Conservation (phyloP, 2,113 vertebrate genomes). For the Monarcha castaneiventris region DNA sequence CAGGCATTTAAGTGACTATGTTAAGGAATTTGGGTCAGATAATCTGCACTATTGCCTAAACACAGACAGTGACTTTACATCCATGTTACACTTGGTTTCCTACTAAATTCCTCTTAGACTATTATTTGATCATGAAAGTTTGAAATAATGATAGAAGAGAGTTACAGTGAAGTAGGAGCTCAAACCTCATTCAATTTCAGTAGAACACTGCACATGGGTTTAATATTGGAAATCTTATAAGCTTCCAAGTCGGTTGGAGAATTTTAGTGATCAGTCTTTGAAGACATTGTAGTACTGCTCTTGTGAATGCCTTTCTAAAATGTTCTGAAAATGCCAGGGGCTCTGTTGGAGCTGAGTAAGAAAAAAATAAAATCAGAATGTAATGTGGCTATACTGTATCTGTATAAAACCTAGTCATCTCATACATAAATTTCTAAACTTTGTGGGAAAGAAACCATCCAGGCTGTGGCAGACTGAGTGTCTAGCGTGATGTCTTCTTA, state of each 20-base stretch:
- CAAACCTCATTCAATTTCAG: background rate
- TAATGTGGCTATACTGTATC: background rate
- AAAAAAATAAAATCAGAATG: background rate
- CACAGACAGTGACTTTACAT: background rate
- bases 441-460: background rate
- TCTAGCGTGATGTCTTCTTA: background rate
- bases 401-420: background rate
- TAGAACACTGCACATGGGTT: background rate
- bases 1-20: background rate
- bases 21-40: background rate
- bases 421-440: background rate
- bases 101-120: background rate
- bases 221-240: background rate
- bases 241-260: background rate
- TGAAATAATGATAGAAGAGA: background rate
- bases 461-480: background rate
- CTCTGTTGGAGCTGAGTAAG: background rate
- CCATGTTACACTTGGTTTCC: background rate
- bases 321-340: background rate
- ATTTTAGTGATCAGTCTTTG: background rate
- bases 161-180: background rate
- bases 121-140: background rate
- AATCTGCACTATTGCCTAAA: background rate
- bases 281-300: background rate
- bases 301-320: background rate